Conservation (phyloP, 2,888 invertebrate genomes). For the Rhingia rostrata region DNA sequence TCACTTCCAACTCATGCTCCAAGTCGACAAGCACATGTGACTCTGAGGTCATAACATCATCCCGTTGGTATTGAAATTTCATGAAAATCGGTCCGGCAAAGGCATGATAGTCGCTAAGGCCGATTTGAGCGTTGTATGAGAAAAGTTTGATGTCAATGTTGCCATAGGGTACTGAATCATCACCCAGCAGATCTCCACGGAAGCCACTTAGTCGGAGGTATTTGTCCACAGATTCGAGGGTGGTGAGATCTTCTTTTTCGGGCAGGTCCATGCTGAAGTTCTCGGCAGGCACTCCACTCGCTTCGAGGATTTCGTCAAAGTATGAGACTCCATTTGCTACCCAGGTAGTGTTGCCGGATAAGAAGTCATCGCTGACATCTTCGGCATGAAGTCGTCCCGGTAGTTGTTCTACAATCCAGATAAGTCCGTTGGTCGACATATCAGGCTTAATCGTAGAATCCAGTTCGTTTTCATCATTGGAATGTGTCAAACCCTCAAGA, state of each 20-base stretch:
- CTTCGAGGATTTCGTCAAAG: conserved; percentile 79
- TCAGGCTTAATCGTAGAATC: conserved; percentile 28
- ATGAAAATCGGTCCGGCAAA: conserved; percentile 82
- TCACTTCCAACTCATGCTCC: conserved; percentile 80
- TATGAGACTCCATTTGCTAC: conserved; percentile 84
- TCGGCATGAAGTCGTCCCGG: conserved; percentile 85
- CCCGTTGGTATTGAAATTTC: conserved; percentile 78
- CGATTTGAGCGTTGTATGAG: conserved; percentile 80
- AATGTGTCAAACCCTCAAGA: conserved; percentile 43
- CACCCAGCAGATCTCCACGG: conserved; percentile 82
- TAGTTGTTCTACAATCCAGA: conserved; percentile 91
- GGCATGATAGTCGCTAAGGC: conserved; percentile 81
- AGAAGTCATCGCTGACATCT: conserved; percentile 87
- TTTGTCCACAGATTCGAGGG: conserved; percentile 80
- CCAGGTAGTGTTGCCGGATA: conserved; percentile 85
- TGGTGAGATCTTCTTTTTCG: conserved; percentile 78
- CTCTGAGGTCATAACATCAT: conserved; percentile 78
- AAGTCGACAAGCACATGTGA: conserved; percentile 78
- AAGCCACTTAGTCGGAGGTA: conserved; percentile 80
- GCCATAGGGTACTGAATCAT: conserved; percentile 82
- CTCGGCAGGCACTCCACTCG: conserved; percentile 78
- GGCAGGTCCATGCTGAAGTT: conserved; percentile 77
- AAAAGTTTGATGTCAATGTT: conserved; percentile 83
- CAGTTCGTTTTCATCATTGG: conserved; percentile 75
- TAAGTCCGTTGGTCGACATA: conserved; percentile 80